Percentiles rank a stretch among this genome's conserved stretches.
Evolutionary conservation across 1,140 invertebrate genomes (phyloP).

Genomic region (Drosophila baimaii): DNA sequence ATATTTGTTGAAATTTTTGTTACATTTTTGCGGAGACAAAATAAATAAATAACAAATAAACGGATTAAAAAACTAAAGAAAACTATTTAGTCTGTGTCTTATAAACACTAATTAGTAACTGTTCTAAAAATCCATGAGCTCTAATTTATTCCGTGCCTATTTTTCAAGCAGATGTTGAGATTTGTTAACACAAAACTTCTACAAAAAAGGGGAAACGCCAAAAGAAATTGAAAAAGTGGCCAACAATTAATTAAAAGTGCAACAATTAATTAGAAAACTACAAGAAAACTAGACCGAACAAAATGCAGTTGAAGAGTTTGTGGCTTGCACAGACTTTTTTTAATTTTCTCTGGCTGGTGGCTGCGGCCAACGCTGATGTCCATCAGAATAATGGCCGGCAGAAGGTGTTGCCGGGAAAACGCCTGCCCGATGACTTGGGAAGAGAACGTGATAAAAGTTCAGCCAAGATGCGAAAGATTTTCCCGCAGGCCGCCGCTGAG

Average conservation of each 20-base stretch:
- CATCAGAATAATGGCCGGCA: constrained; percentile 34
- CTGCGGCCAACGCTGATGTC: constrained; percentile 54
- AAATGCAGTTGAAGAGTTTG: constrained; percentile 36
- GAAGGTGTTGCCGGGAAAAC: constrained; percentile 42
- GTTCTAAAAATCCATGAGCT: not conserved
- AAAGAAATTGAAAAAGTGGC: constrained; percentile 1
- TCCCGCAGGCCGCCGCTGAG: constrained; percentile 16
- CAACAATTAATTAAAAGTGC: constrained; percentile 14
- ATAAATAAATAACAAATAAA: not conserved
- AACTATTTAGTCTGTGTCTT: not conserved
- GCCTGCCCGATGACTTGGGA: constrained; percentile 47
- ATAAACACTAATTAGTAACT: not conserved
- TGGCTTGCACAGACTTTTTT: constrained; percentile 19
- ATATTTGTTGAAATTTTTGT: not conserved
- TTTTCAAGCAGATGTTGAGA: not conserved
- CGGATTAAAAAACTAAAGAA: not conserved
- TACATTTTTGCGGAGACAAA: not conserved
- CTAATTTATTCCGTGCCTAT: no score
- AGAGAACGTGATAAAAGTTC: constrained; percentile 59
- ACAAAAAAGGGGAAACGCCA: not conserved
- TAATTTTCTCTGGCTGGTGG: constrained; percentile 16
- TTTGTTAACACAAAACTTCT: not conserved
- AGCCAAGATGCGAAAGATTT: constrained; percentile 35
- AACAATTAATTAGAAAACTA: constrained; percentile 22
- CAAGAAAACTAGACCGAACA: constrained; percentile 5